Evolutionary conservation across 2,797 vertebrate genomes (phyloP), one percentile per base, ranked within the genome.

Genomic region (Alauda arvensis): DNA sequence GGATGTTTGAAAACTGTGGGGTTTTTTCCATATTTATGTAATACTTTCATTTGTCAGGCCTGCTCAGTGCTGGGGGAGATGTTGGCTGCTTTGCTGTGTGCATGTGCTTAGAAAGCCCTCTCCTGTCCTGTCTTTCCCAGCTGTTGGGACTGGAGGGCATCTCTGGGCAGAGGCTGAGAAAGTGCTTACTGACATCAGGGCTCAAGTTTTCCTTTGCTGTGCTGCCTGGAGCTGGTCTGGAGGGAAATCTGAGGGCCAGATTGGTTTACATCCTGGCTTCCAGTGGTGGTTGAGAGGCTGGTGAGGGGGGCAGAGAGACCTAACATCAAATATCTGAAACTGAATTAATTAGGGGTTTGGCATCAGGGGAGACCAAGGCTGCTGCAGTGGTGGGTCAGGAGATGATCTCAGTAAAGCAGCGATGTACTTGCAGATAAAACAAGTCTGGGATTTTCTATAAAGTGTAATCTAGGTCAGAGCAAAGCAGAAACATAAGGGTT

Each of bases 241-340:
- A 85, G 42, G 77, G 39, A 69, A 74, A 34, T 46, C 63, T 59
- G 49, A 70, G 63, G 60, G 56, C 56, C 31, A 43, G 72, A 49
- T 83, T 57, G 52, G 37, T 83, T 94, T 90, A 45, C 43, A 16
- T 87, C 77, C 74, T 88, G 86, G 52, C 63, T 94, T 91, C 79
- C 53, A 85, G 67, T 39, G 42, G 33, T 85, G 69, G 34, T 72
- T 86, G 60, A 83, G 84, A 81, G 79, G 67, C 74, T 91, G 69
- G 11, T 89, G 91, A 80, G 62, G 62, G 72, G 89, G 37, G 45
- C 28, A 9, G 63, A 56, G 69, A 79, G 55, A 37, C 39, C 8
- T 43, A 82, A 79, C 33, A 59, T 40, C 0, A 0, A 59, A 40
- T 76, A 63, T 53, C 45, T 87, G 82, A 69, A 92, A 66, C 5